These are phyloP conservation scores for Mimas tiliae DNA, from an alignment of 2,888 invertebrate species.

Conservation along the genomic window DNA sequence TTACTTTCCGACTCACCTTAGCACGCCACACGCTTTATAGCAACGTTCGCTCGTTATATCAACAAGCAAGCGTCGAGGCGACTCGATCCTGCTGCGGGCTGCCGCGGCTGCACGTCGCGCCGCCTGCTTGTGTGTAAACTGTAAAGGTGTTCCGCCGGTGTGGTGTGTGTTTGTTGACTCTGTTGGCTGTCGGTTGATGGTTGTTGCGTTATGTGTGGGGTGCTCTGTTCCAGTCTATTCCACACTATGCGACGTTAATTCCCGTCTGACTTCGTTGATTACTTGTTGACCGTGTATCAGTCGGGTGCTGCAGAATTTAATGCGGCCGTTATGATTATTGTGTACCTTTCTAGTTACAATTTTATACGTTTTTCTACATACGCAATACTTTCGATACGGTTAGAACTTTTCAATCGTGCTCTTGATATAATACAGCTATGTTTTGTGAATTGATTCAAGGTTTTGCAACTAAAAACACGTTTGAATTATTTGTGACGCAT, in stretches of 20 bases:
- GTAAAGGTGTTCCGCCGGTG: slow-evolving; percentile 35
- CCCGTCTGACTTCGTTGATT: not conserved
- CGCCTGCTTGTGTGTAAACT: slow-evolving; percentile 34
- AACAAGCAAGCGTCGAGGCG: slow-evolving; percentile 42
- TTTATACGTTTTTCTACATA: not conserved
- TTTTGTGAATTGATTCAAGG: not conserved
- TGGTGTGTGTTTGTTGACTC: slow-evolving; percentile 54
- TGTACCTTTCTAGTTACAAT: not conserved
- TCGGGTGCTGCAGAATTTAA: no score
- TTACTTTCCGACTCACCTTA: slow-evolving; percentile 73
- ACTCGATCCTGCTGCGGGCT: slow-evolving; percentile 18
- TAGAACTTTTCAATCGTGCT: not conserved
- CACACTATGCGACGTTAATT: not conserved
- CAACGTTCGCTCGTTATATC: slow-evolving; percentile 53
- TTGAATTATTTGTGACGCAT: not conserved
- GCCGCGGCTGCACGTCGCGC: slow-evolving; percentile 18
- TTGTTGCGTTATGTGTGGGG: slow-evolving; percentile 23
- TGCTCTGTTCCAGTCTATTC: not conserved
- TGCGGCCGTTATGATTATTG: no score
- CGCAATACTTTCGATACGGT: not conserved
- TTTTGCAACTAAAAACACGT: not conserved
- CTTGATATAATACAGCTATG: not conserved
- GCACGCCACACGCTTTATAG: slow-evolving; percentile 44
- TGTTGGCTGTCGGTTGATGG: slow-evolving; percentile 27
- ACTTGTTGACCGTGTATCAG: not conserved